Conservation (phyloP, 2,797 vertebrate species). For the Microchirus variegatus region DNA sequence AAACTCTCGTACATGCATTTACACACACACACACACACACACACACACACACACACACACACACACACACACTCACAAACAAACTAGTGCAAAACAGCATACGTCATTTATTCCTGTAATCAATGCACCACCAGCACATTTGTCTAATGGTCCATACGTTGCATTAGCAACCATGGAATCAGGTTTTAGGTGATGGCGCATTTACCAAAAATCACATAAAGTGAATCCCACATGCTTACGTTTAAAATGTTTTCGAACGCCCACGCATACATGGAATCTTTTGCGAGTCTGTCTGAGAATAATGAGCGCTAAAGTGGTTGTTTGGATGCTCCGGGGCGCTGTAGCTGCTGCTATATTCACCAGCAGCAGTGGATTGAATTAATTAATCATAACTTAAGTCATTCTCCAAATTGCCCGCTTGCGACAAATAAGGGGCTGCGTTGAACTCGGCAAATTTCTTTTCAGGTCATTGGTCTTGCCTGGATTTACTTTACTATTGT, state of each 20-base stretch:
- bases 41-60: slow-evolving; percentile 21
- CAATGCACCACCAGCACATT: slow-evolving; percentile 55
- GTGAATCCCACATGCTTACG: slow-evolving; percentile 30
- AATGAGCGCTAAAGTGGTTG: slow-evolving; percentile 43
- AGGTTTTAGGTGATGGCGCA: slow-evolving; percentile 42
- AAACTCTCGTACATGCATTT: background rate
- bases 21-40: slow-evolving; percentile 4
- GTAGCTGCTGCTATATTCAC: slow-evolving; percentile 35
- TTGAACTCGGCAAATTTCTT: slow-evolving; percentile 24
- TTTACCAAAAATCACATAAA: slow-evolving; percentile 33
- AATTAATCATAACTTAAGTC: slow-evolving; percentile 63
- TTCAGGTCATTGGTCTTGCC: slow-evolving; percentile 5
- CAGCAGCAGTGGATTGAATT: slow-evolving; percentile 50
- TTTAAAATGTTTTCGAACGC: slow-evolving; percentile 35
- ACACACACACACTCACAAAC: slow-evolving; percentile 3
- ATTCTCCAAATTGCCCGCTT: slow-evolving; percentile 48
- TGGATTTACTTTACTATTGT: slow-evolving; percentile 20
- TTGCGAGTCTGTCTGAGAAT: slow-evolving; percentile 40
- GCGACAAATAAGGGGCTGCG: slow-evolving; percentile 13
- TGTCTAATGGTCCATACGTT: slow-evolving; percentile 66
- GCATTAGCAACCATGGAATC: slow-evolving; percentile 57
- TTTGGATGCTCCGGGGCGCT: slow-evolving; percentile 44
- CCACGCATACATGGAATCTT: slow-evolving; percentile 26
- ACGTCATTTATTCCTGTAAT: slow-evolving; percentile 69
- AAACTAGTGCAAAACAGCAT: slow-evolving; percentile 25